These are phyloP conservation scores for Clarias magur DNA, from an alignment of 2,113 vertebrate genomes.

Conservation along the genomic window DNA sequence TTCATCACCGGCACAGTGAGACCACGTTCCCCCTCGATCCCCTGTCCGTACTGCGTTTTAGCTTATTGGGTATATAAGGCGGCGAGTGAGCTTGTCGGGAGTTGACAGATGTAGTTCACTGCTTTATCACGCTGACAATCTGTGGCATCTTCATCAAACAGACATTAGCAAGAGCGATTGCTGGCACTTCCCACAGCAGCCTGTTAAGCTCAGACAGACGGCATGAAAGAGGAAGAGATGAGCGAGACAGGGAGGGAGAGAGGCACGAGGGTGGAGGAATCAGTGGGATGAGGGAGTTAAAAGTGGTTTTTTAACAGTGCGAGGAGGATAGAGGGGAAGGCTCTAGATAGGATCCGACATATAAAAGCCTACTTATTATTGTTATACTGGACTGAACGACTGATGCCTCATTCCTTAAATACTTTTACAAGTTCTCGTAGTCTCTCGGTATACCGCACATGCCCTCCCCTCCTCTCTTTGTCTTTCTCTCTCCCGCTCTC, in stretches of 20 bases:
- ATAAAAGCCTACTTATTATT: background rate
- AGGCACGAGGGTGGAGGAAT: background rate
- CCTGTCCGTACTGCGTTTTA: background rate
- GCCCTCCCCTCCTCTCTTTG: background rate
- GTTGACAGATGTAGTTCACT: constrained; percentile 33
- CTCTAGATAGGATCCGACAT: background rate
- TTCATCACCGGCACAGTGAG: background rate
- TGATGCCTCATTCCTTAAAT: background rate
- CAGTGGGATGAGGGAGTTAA: background rate
- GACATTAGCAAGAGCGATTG: constrained; percentile 39
- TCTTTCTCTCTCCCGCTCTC: background rate
- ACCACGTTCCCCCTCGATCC: background rate
- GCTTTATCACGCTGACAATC: constrained; percentile 31
- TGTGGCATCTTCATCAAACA: constrained; percentile 44
- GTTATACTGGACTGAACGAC: background rate
- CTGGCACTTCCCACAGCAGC: constrained; percentile 30
- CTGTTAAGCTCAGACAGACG: constrained; percentile 45
- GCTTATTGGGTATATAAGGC: background rate
- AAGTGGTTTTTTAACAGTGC: background rate
- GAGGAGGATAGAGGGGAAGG: background rate
- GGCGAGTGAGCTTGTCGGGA: constrained; percentile 25
- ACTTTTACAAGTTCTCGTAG: background rate
- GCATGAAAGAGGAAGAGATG: constrained; percentile 28
- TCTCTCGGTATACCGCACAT: background rate
- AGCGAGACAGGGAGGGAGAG: background rate